phyloP scores from a whole-genome alignment of 2,888 invertebrate genomes.

The Pollenia amentaria region DNA sequence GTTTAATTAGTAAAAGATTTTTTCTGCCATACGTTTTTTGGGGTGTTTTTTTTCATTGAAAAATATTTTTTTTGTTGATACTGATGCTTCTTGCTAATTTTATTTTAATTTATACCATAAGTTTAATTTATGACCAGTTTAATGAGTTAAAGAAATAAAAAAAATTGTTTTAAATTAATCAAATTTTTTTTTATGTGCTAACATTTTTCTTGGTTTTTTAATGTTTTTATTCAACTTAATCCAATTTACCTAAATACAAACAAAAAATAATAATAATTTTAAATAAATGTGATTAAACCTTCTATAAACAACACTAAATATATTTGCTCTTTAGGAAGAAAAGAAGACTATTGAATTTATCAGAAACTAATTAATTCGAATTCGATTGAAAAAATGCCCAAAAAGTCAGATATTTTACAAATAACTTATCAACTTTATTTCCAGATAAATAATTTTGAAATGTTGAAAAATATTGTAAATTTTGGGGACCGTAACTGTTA shows the following conservation, averaged over 20 bases:
- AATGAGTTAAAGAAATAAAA: slow-evolving; percentile 32
- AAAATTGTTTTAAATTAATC: slow-evolving; percentile 36
- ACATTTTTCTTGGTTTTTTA: neutral
- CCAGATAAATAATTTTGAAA: slow-evolving; percentile 21
- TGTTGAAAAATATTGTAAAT: too few relatives aligned
- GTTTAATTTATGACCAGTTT: slow-evolving; percentile 55
- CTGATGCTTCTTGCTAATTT: slow-evolving; percentile 35
- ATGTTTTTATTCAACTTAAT: neutral
- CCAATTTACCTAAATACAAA: slow-evolving; percentile 34
- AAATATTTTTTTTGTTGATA: slow-evolving; percentile 3
- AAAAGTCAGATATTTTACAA: slow-evolving; percentile 33
- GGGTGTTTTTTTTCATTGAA: slow-evolving; percentile 3
- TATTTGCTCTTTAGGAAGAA: neutral
- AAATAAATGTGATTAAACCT: slow-evolving; percentile 31
- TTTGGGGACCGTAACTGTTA: too few relatives aligned
- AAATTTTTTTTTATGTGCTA: slow-evolving; percentile 4
- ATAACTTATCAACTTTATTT: slow-evolving; percentile 13
- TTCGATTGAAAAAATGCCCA: neutral
- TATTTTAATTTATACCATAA: slow-evolving; percentile 56
- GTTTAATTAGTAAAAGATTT: slow-evolving; percentile 44
- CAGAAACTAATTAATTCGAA: slow-evolving; percentile 44
- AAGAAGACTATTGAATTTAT: neutral
- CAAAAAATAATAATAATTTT: slow-evolving; percentile 30
- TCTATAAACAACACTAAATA: slow-evolving; percentile 13
- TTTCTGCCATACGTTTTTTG: slow-evolving; percentile 16